Percentiles rank a stretch among this genome's conserved stretches.
phyloP scores from a whole-genome alignment of 2,113 vertebrate species.

The Rana temporaria region DNA sequence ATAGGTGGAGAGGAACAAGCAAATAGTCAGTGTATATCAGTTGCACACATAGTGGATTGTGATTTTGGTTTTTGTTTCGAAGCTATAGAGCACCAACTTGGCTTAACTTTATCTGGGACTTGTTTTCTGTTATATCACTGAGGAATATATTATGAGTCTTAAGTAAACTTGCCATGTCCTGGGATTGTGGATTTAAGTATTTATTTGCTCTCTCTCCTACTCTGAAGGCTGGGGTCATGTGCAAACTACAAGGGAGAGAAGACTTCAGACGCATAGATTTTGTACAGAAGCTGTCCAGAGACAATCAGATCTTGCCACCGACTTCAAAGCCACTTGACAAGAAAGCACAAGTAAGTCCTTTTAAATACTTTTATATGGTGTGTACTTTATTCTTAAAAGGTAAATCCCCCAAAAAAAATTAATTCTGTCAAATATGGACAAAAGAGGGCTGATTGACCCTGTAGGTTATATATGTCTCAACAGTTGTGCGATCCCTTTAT shows the following conservation, averaged over 20 bases:
- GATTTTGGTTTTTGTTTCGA: constrained; percentile 65
- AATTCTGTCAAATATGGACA: no score
- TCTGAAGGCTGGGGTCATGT: constrained; percentile 87
- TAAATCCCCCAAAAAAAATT: no score
- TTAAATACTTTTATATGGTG: not conserved
- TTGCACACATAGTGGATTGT: constrained; percentile 65
- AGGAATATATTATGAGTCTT: constrained; percentile 61
- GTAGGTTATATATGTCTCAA: no score
- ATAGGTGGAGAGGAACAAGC: constrained; percentile 84
- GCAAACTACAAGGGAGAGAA: constrained; percentile 86
- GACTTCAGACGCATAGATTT: constrained; percentile 87
- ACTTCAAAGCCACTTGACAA: constrained; percentile 80
- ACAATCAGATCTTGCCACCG: constrained; percentile 84
- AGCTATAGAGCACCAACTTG: constrained; percentile 59
- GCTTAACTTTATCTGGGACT: constrained; percentile 22
- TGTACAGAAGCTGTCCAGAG: constrained; percentile 90
- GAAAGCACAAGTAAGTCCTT: constrained; percentile 80
- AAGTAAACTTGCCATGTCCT: constrained; percentile 83
- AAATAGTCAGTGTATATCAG: constrained; percentile 72
- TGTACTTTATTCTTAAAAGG: no score
- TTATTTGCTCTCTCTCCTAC: constrained; percentile 88
- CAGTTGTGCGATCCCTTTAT: no score
- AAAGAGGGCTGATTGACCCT: no score
- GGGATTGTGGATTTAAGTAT: constrained; percentile 94
- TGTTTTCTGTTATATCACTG: constrained; percentile 3